These are phyloP conservation scores for Carterocephalus palaemon DNA, from an alignment of 2,888 invertebrate genomes.

Conservation along the genomic window DNA sequence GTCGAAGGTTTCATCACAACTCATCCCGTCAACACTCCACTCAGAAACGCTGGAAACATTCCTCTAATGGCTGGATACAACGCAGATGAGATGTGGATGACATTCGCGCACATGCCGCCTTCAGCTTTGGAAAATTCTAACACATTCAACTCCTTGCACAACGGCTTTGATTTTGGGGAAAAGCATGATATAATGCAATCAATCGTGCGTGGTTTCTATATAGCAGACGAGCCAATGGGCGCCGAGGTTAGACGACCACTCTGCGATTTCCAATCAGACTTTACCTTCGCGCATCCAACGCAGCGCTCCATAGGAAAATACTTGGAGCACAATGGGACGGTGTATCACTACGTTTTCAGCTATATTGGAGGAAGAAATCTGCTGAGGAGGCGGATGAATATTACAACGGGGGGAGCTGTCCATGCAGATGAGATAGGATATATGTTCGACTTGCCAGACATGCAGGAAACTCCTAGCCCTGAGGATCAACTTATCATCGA, in stretches of 20 bases:
- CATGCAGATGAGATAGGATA: conserved; percentile 48
- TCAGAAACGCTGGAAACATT: conserved; percentile 42
- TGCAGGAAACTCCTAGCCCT: conserved; percentile 30
- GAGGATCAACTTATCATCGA: conserved; percentile 45
- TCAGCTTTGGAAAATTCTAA: conserved; percentile 36
- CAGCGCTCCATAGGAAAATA: conserved; percentile 42
- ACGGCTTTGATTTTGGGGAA: too few relatives aligned
- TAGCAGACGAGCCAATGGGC: conserved; percentile 44
- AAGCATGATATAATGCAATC: conserved; percentile 33
- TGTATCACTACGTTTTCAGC: conserved; percentile 49
- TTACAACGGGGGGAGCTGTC: conserved; percentile 34
- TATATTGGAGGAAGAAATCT: conserved; percentile 50
- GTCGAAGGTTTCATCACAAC: conserved; percentile 44
- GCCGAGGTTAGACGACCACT: conserved; percentile 32
- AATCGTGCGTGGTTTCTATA: conserved; percentile 45
- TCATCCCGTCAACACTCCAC: conserved; percentile 39
- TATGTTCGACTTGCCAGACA: conserved; percentile 37
- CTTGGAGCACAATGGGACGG: conserved; percentile 36
- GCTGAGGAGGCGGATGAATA: conserved; percentile 35
- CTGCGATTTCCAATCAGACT: conserved; percentile 45
- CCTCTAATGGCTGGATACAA: conserved; percentile 51
- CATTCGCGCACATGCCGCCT: conserved; percentile 28
- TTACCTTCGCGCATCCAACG: conserved; percentile 38
- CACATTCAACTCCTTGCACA: conserved; percentile 14
- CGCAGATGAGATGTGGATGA: conserved; percentile 39